Evolutionary conservation across 2,797 vertebrate species (phyloP), one percentile per base, ranked within the genome.

Genomic region (Huso huso): DNA sequence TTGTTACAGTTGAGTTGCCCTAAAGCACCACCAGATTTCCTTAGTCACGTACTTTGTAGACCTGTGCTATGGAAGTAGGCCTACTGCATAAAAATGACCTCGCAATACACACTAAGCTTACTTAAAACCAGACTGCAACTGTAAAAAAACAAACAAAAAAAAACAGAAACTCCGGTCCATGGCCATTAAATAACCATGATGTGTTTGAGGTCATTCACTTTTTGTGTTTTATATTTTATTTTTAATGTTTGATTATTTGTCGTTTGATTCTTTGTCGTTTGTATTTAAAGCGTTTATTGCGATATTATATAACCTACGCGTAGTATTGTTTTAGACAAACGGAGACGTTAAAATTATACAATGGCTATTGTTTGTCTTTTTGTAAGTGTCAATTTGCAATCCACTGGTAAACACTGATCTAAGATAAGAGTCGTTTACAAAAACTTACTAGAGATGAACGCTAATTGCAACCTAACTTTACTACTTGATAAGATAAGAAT

Each of bases 361-460:
- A 10, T 55, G 6, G n/a, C 53, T 55, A 55, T 55, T 10, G 9
- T 55, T 55, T 55, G 0, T 6, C 10, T 55, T 6, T 37, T 37
- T 37, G 37, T 37, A 37, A 37, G 37, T 37, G 37, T 37, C 37
- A 37, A 37, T 37, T 37, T 37, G 67, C 74, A 76, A 71, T 70
- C 63, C 67, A 55, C 60, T 66, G 71, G 82, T 79, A 80, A 88
- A 87, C 82, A 84, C 87, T 88, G 81, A 81, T 71, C 61, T 61
- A 67, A 81, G 87, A 87, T 86, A 87, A 82, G 79, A 75, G 69
- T 68, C 67, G 70, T 64, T 74, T 67, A 74, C 69, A 78, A 74
- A 78, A 73, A 62, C 68, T 73, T 73, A 77, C 72, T 52, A 71
- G 69, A 37, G 69, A 74, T 63, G 63, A 74, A 74, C 76, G 73